These are phyloP conservation scores for Callosobruchus maculatus DNA, from an alignment of 2,888 invertebrate species.

Conservation along the genomic window DNA sequence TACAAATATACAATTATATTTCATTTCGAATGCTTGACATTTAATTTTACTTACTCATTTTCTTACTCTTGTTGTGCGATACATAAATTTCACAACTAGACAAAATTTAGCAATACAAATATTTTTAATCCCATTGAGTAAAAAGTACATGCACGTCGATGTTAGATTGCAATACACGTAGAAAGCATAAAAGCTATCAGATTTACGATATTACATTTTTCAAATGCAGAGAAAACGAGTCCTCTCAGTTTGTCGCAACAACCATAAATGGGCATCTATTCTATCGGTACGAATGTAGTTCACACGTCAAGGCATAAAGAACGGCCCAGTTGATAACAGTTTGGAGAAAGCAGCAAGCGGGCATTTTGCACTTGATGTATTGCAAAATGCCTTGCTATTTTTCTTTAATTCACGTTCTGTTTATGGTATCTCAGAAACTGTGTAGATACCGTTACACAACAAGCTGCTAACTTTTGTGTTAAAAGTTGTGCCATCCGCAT, in stretches of 20 bases:
- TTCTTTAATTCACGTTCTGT: background rate
- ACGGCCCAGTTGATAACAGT: background rate
- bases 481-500: background rate
- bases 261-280: background rate
- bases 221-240: background rate
- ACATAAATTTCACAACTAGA: no score
- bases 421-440: background rate
- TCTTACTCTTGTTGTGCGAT: no score
- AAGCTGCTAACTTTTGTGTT: background rate
- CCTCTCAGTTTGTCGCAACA: background rate
- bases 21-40: no score
- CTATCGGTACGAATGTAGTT: background rate
- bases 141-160: no score
- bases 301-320: background rate
- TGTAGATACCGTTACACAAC: background rate
- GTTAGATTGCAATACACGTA: background rate
- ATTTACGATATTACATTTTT: background rate
- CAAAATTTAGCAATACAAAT: no score
- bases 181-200: background rate
- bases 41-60: no score
- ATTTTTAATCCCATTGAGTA: no score
- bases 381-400: background rate
- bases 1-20: no score
- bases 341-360: background rate
- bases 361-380: background rate